Evolutionary conservation across 2,113 vertebrate genomes (phyloP).

Genomic region (Festucalex cinctus): DNA sequence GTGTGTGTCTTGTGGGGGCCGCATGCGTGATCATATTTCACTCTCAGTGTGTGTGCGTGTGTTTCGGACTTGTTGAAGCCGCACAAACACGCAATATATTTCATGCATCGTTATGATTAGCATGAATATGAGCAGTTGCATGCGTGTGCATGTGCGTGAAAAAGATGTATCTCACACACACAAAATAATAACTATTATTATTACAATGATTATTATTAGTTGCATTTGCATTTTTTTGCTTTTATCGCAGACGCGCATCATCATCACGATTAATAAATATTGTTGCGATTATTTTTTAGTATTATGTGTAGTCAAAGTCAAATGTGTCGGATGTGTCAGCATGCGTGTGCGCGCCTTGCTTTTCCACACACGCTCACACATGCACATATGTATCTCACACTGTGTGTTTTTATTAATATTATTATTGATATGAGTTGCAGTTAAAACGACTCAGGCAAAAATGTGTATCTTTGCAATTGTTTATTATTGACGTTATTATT

Average conservation of each 20-base stretch:
- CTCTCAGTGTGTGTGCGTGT: constrained; percentile 50
- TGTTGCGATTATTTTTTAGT: no score
- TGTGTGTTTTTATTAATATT: neutral
- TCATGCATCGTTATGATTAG: neutral
- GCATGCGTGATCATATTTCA: constrained; percentile 64
- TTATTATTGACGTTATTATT: neutral
- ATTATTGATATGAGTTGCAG: neutral
- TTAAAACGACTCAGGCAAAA: neutral
- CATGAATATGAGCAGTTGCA: neutral
- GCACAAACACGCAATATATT: neutral
- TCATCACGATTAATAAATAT: neutral
- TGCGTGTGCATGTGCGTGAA: neutral
- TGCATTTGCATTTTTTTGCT: neutral
- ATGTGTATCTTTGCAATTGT: neutral
- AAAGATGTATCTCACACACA: no score
- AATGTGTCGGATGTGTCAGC: neutral
- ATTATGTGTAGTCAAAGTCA: no score
- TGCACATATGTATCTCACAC: accelerated
- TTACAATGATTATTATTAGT: neutral
- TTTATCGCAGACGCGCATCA: neutral
- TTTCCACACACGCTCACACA: neutral
- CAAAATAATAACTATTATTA: neutral
- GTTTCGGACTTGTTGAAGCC: constrained; percentile 10
- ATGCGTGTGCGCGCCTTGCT: neutral
- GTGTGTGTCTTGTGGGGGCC: constrained; percentile 5